phyloP scores from a whole-genome alignment of 2,113 vertebrate species.

The Talpa occidentalis region DNA sequence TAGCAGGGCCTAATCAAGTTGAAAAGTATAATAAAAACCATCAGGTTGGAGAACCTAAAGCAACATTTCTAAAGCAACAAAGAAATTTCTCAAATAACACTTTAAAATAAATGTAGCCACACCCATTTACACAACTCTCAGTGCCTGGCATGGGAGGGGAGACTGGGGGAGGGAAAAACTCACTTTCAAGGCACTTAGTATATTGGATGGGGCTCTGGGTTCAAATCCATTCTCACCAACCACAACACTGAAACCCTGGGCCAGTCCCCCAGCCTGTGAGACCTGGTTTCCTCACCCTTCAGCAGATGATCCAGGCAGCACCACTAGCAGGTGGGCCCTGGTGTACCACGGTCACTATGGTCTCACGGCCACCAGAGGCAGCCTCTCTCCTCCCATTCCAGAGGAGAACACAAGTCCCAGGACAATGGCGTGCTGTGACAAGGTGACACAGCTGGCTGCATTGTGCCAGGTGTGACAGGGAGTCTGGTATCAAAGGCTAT shows the following conservation, averaged over 20 bases:
- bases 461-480: fast-evolving
- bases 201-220: background rate
- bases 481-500: background rate
- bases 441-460: background rate
- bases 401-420: background rate
- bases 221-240: background rate
- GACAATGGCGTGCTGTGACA: background rate
- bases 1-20: slow-evolving; percentile 88
- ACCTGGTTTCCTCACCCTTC: background rate
- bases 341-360: background rate
- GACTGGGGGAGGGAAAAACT: background rate
- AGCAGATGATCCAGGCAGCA: background rate
- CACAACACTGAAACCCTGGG: fast-evolving
- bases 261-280: background rate
- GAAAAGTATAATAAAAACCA: slow-evolving; percentile 58
- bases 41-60: background rate
- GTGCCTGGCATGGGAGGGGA: background rate
- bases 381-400: background rate
- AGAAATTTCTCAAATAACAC: background rate
- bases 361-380: background rate
- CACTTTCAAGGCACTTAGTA: background rate
- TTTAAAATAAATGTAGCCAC: background rate
- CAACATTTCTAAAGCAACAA: background rate
- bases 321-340: background rate
- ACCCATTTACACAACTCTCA: background rate